These are phyloP conservation scores for Sphaerophoria taeniata DNA, from an alignment of 2,888 invertebrate species.

Conservation along the genomic window DNA sequence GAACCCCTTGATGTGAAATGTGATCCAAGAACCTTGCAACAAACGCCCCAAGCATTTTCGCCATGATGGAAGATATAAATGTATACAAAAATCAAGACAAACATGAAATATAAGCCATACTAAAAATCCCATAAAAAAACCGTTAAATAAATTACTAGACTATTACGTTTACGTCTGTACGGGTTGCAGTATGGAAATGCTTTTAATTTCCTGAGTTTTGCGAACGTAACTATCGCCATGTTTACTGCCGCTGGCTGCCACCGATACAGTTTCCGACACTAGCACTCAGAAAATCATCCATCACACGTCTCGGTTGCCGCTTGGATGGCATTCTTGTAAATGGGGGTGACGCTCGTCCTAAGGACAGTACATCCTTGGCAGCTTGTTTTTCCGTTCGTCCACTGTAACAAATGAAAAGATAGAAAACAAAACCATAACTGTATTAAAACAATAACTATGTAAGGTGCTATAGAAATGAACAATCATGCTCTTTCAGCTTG, in stretches of 20 bases:
- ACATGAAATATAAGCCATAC: conserved; percentile 50
- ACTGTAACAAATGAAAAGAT: conserved; percentile 80
- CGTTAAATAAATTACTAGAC: conserved; percentile 69
- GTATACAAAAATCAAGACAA: conserved; percentile 56
- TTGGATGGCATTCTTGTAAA: conserved; percentile 92
- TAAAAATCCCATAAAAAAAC: conserved; percentile 70
- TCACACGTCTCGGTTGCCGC: conserved; percentile 88
- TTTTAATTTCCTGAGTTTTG: conserved; percentile 83
- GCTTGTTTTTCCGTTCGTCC: conserved; percentile 86
- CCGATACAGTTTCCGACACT: too few relatives aligned
- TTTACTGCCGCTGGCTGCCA: conserved; percentile 79
- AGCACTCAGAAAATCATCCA: conserved; percentile 85
- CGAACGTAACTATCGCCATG: conserved; percentile 82
- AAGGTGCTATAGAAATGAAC: conserved; percentile 40
- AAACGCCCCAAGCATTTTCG: conserved; percentile 2
- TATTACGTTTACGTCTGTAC: conserved; percentile 83
- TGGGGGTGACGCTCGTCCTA: conserved; percentile 86
- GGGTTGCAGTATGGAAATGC: conserved; percentile 85
- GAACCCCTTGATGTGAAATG: conserved; percentile 60
- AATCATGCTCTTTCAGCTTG: conserved; percentile 40
- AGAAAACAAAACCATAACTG: conserved; percentile 25
- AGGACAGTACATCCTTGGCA: conserved; percentile 82
- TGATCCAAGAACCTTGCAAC: conserved; percentile 51
- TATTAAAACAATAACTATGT: not conserved
- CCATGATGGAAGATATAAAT: not conserved